Evolutionary conservation across 1,140 invertebrate genomes (phyloP), one percentile per base, ranked within the genome.

Genomic region (Mizuhopecten yessoensis): DNA sequence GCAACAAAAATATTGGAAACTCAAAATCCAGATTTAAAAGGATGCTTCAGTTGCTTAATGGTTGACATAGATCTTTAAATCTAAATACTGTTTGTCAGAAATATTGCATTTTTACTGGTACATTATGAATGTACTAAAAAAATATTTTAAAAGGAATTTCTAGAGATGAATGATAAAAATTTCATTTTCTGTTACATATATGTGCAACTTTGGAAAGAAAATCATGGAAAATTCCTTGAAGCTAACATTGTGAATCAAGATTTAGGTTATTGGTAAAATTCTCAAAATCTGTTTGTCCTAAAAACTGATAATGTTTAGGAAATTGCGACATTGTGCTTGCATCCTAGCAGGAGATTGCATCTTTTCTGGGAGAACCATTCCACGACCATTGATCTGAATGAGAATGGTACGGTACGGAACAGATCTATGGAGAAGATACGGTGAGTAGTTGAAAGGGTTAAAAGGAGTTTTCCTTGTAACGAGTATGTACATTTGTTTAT

Each of bases 231-330:
- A 39, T 7, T 45, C 9, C 57, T 75, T 23, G 57, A 75, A 75
- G n/a, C n/a, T n/a, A 75, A 17, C 1, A 57, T 75, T 17, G 1
- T 29, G 29, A 75, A 75, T 29, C 23, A n/a, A n/a, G 57, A 75
- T 75, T 75, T 75, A 2, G 11, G 13, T 20, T 3, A 57, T n/a
- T 29, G 57, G 3, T 29, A 11, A 75, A 29, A 45, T 75, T 75
- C 57, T 75, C 15, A n/a, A 75, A 75, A 75, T 75, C 57, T 3
- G 23, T 75, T 75, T 29, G 5, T 75, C 57, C n/a, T 3, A 17
- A 17, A 75, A 75, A 75, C 57, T 75, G 57, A n/a, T 29, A 75
- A 75, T 75, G 57, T 75, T 75, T 75, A 75, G 57, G 57, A 75
- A 75, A 75, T 75, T 29, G 29, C 5, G 23, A n/a, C n/a, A 75